Conservation (phyloP, 2,113 vertebrate genomes). For the Tonatia bakeri region DNA sequence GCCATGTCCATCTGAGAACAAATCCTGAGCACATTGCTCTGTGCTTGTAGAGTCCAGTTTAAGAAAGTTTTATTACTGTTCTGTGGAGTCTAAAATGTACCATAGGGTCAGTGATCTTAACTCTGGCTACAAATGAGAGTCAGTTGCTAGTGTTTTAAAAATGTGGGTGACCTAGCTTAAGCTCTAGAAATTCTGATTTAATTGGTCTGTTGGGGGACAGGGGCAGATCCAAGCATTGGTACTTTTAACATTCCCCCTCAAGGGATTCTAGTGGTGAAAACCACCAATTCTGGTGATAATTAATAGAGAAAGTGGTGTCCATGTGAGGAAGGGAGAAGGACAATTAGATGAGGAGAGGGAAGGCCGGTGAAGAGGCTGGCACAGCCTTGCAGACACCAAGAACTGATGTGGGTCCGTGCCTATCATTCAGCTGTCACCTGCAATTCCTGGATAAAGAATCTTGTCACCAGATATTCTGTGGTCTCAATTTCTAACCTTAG, state of each 20-base stretch:
- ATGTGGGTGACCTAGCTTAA: background rate
- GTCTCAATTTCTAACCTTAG: background rate
- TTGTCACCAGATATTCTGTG: background rate
- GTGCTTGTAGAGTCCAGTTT: background rate
- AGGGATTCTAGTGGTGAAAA: background rate
- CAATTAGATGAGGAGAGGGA: background rate
- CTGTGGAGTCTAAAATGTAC: background rate
- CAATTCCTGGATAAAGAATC: background rate
- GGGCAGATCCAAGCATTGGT: background rate
- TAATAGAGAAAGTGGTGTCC: background rate
- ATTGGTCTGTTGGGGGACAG: background rate
- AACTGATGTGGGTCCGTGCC: fast-evolving
- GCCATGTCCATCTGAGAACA: background rate
- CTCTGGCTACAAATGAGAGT: background rate
- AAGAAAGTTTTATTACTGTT: background rate
- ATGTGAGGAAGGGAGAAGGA: background rate
- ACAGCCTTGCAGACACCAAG: background rate
- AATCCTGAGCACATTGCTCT: background rate
- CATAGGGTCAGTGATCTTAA: background rate
- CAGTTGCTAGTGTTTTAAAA: background rate
- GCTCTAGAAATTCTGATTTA: background rate
- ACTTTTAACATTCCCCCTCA: background rate
- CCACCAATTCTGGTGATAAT: background rate
- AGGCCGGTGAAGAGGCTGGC: background rate
- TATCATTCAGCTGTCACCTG: background rate